Conservation (phyloP, 2,113 vertebrate species). For the Myiopsitta monachus region DNA sequence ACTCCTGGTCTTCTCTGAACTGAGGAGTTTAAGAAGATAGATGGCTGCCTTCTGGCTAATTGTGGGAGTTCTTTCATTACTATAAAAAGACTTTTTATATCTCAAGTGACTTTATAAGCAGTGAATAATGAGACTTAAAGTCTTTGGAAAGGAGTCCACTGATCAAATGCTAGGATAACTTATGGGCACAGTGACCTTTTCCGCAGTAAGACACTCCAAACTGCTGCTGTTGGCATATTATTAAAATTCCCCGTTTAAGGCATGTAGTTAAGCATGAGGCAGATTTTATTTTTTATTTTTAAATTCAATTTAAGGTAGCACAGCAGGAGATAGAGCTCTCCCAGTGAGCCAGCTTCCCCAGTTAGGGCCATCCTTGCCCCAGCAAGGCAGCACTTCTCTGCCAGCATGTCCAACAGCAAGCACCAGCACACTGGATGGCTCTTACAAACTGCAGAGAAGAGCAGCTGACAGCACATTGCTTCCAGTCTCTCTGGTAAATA, state of each 20-base stretch:
- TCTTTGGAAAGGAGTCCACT: slow-evolving; percentile 63
- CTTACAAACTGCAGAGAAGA: background rate
- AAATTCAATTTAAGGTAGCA: slow-evolving; percentile 46
- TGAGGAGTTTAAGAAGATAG: slow-evolving; percentile 73
- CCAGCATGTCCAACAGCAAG: background rate
- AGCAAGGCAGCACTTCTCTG: background rate
- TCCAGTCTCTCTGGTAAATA: background rate
- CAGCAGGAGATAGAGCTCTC: background rate
- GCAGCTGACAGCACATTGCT: background rate
- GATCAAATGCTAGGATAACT: slow-evolving; percentile 74
- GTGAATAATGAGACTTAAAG: slow-evolving; percentile 75
- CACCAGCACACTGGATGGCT: background rate
- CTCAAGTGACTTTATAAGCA: slow-evolving; percentile 75
- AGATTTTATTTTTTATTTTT: background rate
- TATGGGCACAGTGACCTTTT: slow-evolving; percentile 72
- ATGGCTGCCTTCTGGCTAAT: slow-evolving; percentile 81
- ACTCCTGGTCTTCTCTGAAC: slow-evolving; percentile 59
- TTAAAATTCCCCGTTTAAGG: slow-evolving; percentile 61
- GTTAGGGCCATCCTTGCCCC: background rate
- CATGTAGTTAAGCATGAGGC: background rate
- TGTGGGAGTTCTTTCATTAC: slow-evolving; percentile 75
- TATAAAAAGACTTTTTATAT: slow-evolving; percentile 74
- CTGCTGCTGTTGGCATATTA: slow-evolving; percentile 67
- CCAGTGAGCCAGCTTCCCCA: background rate
- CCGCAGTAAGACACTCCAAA: slow-evolving; percentile 63